A percentile compares a stretch with the other conserved stretches of the same genome.
These are phyloP conservation scores for Platynereis dumerilii DNA, from an alignment of 2,888 invertebrate genomes.

Conservation along the genomic window DNA sequence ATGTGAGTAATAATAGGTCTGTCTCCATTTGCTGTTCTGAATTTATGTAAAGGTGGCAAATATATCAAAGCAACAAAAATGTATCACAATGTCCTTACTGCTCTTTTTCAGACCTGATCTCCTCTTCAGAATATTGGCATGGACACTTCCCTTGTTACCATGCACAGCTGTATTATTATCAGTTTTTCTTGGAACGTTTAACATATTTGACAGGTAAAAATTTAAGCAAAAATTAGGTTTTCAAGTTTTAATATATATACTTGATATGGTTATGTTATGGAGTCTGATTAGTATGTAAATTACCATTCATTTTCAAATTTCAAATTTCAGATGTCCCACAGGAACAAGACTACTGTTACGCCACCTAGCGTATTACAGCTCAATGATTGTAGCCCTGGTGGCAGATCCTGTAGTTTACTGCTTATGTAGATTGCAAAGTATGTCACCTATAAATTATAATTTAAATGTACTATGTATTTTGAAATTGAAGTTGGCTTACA, in stretches of 20 bases:
- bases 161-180: neutral
- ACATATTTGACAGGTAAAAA: neutral
- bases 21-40: neutral
- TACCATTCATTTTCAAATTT: no score
- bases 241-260: no score
- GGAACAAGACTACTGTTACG: constrained; percentile 5
- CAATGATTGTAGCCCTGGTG: constrained; percentile 17
- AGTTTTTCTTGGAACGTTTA: neutral
- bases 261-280: no score
- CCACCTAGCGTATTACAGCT: constrained; percentile 11
- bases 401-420: constrained; percentile 11
- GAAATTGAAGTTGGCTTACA: no score
- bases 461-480: no score
- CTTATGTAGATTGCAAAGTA: constrained; percentile 9
- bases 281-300: no score
- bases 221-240: no score
- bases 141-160: neutral
- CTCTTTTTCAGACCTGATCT: neutral
- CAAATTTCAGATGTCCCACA: constrained; percentile 11
- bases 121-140: neutral
- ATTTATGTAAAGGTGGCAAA: neutral
- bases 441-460: no score
- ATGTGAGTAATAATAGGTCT: constrained; percentile 1
- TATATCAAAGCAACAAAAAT: neutral
- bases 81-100: neutral